These are phyloP conservation scores for Tenthredo distinguenda DNA, from an alignment of 2,888 invertebrate genomes.

Conservation along the genomic window DNA sequence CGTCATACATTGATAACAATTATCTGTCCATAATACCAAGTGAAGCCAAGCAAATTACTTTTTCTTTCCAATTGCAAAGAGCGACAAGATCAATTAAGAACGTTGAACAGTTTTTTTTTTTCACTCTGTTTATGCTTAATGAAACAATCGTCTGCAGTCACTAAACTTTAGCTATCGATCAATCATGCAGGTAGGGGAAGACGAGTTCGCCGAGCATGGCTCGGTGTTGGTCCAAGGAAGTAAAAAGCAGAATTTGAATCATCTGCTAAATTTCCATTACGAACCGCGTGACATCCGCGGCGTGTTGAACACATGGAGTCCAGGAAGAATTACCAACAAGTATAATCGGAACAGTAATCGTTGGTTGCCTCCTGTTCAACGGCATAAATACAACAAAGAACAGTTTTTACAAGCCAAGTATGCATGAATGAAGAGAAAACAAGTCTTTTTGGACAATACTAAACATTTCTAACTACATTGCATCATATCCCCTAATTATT, in stretches of 20 bases:
- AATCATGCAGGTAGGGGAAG: slow-evolving; percentile 77
- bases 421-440: slow-evolving; percentile 50
- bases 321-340: slow-evolving; percentile 64
- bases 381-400: slow-evolving; percentile 93
- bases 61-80: neutral
- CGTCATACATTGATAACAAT: slow-evolving; percentile 8
- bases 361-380: slow-evolving; percentile 78
- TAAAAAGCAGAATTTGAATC: slow-evolving; percentile 95
- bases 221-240: slow-evolving; percentile 91
- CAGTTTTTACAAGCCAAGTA: slow-evolving; percentile 97
- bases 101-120: neutral
- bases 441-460: slow-evolving; percentile 39
- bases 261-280: slow-evolving; percentile 95
- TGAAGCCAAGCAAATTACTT: neutral
- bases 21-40: neutral
- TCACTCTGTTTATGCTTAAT: neutral
- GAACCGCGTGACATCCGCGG: slow-evolving; percentile 82
- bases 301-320: slow-evolving; percentile 72
- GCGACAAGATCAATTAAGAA: neutral
- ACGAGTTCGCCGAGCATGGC: slow-evolving; percentile 87
- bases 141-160: neutral
- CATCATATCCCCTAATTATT: slow-evolving; percentile 48
- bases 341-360: slow-evolving; percentile 71
- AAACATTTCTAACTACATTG: neutral
- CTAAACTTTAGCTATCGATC: slow-evolving; percentile 24